Percentiles rank a stretch among this genome's conserved stretches.
phyloP scores from a whole-genome alignment of 92 coral and sea anemone genomes.

The Phenganax stokvisi region DNA sequence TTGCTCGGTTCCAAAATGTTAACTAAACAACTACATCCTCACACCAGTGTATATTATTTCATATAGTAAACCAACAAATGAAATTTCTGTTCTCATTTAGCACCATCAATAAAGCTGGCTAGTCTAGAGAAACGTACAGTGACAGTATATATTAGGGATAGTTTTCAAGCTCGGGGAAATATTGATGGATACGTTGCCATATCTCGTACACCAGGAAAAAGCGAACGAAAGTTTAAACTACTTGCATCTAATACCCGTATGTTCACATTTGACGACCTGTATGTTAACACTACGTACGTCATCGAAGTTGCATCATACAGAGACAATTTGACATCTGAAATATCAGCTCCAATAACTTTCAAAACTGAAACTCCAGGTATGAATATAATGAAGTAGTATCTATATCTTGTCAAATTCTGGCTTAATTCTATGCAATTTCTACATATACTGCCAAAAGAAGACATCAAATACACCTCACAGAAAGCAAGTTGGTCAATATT shows the following conservation, averaged over 20 bases:
- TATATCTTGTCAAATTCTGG: too few species aligned
- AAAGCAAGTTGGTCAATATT: too few species aligned
- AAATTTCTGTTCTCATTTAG: background rate
- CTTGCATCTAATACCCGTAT: background rate
- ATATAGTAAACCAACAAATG: background rate
- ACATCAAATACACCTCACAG: too few species aligned
- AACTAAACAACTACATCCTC: too few species aligned
- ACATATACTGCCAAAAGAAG: too few species aligned
- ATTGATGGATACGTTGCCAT: conserved; percentile 12
- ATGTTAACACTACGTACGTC: conserved; percentile 12
- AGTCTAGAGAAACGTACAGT: background rate
- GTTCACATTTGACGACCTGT: background rate
- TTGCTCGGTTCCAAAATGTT: too few species aligned
- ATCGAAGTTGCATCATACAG: conserved; percentile 16
- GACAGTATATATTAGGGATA: background rate
- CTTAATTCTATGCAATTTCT: too few species aligned
- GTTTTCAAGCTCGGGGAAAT: background rate
- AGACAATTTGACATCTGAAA: background rate
- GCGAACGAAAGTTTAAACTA: background rate
- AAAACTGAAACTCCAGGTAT: conserved; percentile 17
- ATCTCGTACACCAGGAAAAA: background rate
- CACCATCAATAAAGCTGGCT: conserved; percentile 6
- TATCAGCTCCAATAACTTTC: background rate
- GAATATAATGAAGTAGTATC: background rate
- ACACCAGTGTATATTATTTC: background rate